These are phyloP conservation scores for Salarias fasciatus DNA, from an alignment of 2,797 vertebrate genomes.

Conservation along the genomic window DNA sequence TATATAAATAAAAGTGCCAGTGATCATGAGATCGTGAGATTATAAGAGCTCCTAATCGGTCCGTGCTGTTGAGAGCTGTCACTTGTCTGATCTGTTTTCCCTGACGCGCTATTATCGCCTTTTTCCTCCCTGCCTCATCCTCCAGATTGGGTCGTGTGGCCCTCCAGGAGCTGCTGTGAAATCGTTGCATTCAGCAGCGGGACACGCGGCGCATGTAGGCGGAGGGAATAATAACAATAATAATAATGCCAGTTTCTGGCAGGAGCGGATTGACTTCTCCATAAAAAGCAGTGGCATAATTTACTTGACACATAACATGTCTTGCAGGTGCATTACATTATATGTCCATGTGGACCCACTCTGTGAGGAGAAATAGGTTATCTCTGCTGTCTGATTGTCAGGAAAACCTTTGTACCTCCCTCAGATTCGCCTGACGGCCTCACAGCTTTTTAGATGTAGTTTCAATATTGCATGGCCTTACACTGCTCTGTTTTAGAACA, in stretches of 20 bases:
- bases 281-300: slow-evolving; percentile 2
- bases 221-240: slow-evolving; percentile 7
- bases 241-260: slow-evolving; percentile 1
- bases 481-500: too few relatives aligned
- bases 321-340: slow-evolving; percentile 2
- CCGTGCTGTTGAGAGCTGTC: neutral
- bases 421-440: too few relatives aligned
- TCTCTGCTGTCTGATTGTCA: neutral
- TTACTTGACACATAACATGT: slow-evolving; percentile 10
- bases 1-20: neutral
- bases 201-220: slow-evolving; percentile 16
- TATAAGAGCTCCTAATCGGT: neutral
- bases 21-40: neutral
- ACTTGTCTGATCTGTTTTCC: neutral
- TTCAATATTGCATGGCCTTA: too few relatives aligned
- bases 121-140: neutral
- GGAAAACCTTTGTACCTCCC: neutral
- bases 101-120: neutral
- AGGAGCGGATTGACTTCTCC: neutral
- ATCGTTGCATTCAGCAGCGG: slow-evolving; percentile 12
- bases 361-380: neutral
- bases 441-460: too few relatives aligned
- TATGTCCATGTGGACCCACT: neutral
- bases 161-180: slow-evolving; percentile 5
- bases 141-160: neutral